Base-by-base conservation (phyloP, 2,797 vertebrate genomes). In the Gobionotothen gibberifrons region DNA sequence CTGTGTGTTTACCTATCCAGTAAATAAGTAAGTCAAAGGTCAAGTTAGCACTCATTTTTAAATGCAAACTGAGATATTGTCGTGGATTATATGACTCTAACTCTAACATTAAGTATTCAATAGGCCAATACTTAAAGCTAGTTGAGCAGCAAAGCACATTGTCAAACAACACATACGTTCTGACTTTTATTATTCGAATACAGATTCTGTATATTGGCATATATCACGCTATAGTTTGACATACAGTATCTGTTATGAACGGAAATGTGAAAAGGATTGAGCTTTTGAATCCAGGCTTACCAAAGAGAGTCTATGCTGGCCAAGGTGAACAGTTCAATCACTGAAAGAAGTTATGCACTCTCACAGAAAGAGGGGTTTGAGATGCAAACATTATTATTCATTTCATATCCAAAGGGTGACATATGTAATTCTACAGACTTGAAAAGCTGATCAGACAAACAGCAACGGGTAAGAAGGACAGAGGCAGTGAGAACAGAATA, bases 271-370 rank as follows among this genome's bases (percentile, higher is more conserved):
- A 40, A 15, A 58, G 6, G 19, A 5, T 42, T 58, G 40, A 16
- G 16, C 9, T n/a, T 72, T 17, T 51, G 3, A 48, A n/a, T 55
- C 21, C 15, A 66, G 14, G 3, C 1, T 57, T 21, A 43, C 21
- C 14, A 42, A 44, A 15, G 9, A 22, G 36, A 69, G 22, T 1
- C 22, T 21, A 13, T 70, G 42, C 12, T 47, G 19, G 56, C 15
- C 17, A 65, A 66, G 46, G 64, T 47, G 49, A 76, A 54, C 43
- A 21, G 44, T 49, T 9, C 17, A 5, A 29, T 61, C 21, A 19
- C 12, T 5, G 19, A 60, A 40, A 52, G 13, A 6, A 21, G 29
- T 32, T 22, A 26, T 12, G 17, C 3, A 16, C 9, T 42, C 19
- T 52, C 12, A 2, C 9, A 29, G n/a, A 66, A 54, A 48, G 22